Conservation (phyloP, 2,797 vertebrate genomes). For the Gymnodraco acuticeps region DNA sequence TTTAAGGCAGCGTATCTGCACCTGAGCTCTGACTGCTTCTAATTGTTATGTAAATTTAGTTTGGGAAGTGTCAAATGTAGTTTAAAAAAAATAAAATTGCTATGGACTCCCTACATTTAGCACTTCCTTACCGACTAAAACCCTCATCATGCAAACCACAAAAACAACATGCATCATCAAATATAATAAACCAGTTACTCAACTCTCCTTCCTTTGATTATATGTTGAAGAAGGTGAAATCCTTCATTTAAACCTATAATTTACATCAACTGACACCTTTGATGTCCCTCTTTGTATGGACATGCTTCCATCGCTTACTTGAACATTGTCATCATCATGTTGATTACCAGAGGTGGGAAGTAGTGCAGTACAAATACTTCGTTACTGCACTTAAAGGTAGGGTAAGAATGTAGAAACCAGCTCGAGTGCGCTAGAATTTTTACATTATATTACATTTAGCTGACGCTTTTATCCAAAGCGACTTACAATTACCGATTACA, state of each 20-base stretch:
- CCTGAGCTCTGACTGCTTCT: not conserved
- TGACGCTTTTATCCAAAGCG: no score
- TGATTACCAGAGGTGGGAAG: no score
- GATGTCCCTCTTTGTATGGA: conserved; percentile 21
- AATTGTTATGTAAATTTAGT: not conserved
- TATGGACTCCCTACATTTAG: not conserved
- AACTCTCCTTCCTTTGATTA: no score
- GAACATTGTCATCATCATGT: conserved; percentile 9
- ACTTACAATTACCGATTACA: no score
- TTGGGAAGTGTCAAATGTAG: not conserved
- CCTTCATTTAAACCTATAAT: conserved; percentile 41
- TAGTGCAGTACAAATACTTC: no score
- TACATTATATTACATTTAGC: no score
- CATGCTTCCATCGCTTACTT: not conserved
- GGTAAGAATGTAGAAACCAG: no score
- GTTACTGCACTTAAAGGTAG: no score
- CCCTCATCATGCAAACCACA: conserved; percentile 4
- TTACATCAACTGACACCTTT: conserved; percentile 8
- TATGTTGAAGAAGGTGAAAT: not conserved
- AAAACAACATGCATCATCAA: conserved; percentile 8
- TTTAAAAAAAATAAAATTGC: no score
- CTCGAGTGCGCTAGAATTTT: no score
- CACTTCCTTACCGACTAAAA: not conserved
- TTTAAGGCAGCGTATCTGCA: not conserved
- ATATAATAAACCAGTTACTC: conserved; percentile 13